Evolutionary conservation across 1,140 invertebrate species (phyloP).

Genomic region (Drosophila bocki): DNA sequence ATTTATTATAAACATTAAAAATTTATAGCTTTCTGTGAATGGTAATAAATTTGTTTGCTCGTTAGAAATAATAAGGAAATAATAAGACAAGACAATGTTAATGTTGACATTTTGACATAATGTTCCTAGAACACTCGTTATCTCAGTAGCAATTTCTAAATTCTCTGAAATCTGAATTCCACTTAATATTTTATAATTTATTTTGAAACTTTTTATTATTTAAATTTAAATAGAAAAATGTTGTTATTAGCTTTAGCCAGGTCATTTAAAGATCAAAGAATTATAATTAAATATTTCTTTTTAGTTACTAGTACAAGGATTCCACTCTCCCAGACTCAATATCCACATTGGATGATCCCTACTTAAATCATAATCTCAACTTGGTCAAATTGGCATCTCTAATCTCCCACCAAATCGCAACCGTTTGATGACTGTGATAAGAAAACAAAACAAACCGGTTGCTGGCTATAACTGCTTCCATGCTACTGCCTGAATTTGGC

Average conservation of each 20-base stretch:
- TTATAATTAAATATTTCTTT: too few relatives aligned
- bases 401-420: constrained; percentile 18
- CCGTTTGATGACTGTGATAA: constrained; percentile 41
- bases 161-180: background rate
- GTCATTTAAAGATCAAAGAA: too few relatives aligned
- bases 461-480: constrained; percentile 41
- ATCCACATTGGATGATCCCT: background rate
- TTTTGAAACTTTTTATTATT: background rate
- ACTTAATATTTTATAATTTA: background rate
- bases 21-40: too few relatives aligned
- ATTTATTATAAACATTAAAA: too few relatives aligned
- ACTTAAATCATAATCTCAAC: background rate
- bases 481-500: constrained; percentile 27
- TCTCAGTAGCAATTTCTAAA: background rate
- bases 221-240: background rate
- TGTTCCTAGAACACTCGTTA: background rate
- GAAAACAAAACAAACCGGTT: constrained; percentile 53
- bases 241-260: too few relatives aligned
- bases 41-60: background rate
- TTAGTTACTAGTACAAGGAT: background rate
- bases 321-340: fast-evolving
- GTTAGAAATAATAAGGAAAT: background rate
- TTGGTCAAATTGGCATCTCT: constrained; percentile 5
- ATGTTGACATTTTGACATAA: background rate
- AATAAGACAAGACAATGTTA: background rate